phyloP scores from a whole-genome alignment of 2,797 vertebrate species.

The Eremophila alpestris region DNA sequence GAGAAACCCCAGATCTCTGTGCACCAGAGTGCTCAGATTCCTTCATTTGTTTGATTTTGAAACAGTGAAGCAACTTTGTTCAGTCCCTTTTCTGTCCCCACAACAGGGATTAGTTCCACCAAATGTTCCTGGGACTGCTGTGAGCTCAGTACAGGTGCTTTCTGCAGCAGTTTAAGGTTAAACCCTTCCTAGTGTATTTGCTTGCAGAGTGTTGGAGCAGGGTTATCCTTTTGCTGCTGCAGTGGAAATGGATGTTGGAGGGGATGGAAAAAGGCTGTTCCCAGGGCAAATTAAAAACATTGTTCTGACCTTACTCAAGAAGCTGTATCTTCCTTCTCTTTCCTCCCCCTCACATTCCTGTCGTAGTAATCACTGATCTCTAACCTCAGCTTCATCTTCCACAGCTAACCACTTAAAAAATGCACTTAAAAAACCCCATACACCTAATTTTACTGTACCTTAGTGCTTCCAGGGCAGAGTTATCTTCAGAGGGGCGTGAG shows the following conservation, averaged over 20 bases:
- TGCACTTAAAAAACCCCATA: background rate
- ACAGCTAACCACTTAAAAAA: background rate
- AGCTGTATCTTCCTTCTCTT: constrained; percentile 40
- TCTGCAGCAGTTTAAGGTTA: background rate
- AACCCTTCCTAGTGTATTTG: background rate
- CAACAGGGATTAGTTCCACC: background rate
- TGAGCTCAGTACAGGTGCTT: background rate
- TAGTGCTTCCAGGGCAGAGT: background rate
- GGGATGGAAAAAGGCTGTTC: constrained; percentile 24
- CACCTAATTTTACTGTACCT: background rate
- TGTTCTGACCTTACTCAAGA: constrained; percentile 56
- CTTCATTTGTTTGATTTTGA: background rate
- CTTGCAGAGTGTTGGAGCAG: background rate
- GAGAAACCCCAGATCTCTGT: background rate
- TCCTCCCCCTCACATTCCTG: constrained; percentile 66
- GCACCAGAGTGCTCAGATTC: background rate
- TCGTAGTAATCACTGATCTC: constrained; percentile 57
- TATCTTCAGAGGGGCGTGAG: background rate
- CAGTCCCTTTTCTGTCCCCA: background rate
- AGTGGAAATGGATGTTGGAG: background rate
- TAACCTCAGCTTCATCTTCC: constrained; percentile 54
- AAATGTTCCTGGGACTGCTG: background rate
- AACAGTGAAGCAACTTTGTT: background rate
- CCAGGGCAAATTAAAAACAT: constrained; percentile 53
- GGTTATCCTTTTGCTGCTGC: background rate